phyloP scores from a whole-genome alignment of 2,113 vertebrate species.

The Pholis gunnellus region DNA sequence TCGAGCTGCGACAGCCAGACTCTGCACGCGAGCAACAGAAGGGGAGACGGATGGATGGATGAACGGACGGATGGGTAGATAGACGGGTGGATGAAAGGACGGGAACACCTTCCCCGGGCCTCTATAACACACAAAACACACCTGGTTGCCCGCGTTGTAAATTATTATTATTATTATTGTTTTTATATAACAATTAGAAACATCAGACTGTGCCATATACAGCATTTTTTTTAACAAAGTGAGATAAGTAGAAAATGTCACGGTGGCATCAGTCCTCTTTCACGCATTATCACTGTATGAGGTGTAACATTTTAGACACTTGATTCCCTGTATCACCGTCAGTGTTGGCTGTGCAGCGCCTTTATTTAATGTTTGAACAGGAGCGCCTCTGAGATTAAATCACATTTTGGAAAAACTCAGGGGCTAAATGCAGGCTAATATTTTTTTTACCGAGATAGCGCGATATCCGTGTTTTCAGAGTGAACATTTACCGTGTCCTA shows the following conservation, averaged over 20 bases:
- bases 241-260: not conserved
- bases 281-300: not conserved
- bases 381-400: slow-evolving; percentile 59
- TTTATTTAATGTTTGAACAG: slow-evolving; percentile 63
- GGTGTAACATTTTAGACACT: slow-evolving; percentile 37
- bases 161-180: not conserved
- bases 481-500: slow-evolving; percentile 31
- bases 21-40: slow-evolving; percentile 70
- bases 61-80: slow-evolving; percentile 12
- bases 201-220: not conserved
- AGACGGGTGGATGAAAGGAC: slow-evolving; percentile 17
- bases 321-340: slow-evolving; percentile 15
- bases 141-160: slow-evolving; percentile 7
- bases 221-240: not conserved
- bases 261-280: not conserved
- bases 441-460: slow-evolving; percentile 50
- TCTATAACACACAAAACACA: slow-evolving; percentile 52
- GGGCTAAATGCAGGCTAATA: slow-evolving; percentile 53
- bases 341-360: slow-evolving; percentile 16
- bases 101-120: slow-evolving; percentile 34
- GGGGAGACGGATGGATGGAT: slow-evolving; percentile 47
- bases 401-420: slow-evolving; percentile 50
- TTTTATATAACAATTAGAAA: not conserved
- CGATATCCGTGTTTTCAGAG: slow-evolving; percentile 53
- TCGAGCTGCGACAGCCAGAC: slow-evolving; percentile 63